Conservation (phyloP, 2,797 vertebrate species). For the Coccyzus lansbergi region DNA sequence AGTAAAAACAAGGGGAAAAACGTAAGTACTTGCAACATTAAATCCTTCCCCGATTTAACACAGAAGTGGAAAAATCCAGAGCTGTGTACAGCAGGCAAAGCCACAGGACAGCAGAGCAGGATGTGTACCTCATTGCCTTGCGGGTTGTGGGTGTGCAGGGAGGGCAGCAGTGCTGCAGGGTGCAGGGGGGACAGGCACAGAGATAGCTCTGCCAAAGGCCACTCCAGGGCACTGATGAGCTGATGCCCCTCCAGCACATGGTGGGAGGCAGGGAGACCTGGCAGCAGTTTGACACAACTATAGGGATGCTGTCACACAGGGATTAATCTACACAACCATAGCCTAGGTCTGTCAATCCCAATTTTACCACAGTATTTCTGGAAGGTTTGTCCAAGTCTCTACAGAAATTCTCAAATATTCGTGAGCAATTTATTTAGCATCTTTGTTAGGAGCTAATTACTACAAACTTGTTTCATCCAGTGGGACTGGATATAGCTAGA, state of each 20-base stretch:
- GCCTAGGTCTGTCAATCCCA: not conserved
- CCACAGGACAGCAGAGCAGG: not conserved
- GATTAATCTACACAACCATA: not conserved
- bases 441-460: accelerated
- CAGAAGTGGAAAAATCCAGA: accelerated
- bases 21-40: not conserved
- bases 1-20: not conserved
- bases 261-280: accelerated
- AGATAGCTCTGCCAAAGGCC: no score
- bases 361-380: not conserved
- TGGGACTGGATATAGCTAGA: not conserved
- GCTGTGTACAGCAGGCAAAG: not conserved
- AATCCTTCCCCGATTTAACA: not conserved
- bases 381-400: not conserved
- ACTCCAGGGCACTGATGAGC: accelerated
- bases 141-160: accelerated
- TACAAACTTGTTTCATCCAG: not conserved
- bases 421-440: accelerated
- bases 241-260: accelerated
- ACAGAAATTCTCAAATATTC: not conserved
- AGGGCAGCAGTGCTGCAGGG: not conserved
- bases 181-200: accelerated
- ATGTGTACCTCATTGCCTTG: accelerated
- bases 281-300: not conserved
- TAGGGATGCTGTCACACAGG: accelerated